A percentile compares a stretch with the other conserved stretches of the same genome.
These are phyloP conservation scores for Ectemnius lituratus DNA, from an alignment of 2,888 invertebrate genomes.

Conservation along the genomic window DNA sequence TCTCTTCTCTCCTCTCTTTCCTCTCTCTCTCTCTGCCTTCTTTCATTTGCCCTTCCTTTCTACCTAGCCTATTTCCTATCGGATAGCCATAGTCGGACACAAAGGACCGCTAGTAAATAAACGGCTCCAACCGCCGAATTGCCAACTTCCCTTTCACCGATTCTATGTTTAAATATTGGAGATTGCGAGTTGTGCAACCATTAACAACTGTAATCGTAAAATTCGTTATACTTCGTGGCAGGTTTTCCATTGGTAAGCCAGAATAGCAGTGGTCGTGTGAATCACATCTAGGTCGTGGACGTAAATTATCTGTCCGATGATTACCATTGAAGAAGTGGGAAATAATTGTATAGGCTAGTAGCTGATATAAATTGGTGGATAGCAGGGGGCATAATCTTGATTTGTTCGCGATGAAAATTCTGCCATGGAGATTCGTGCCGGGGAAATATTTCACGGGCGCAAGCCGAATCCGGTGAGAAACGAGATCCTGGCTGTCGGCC, in stretches of 20 bases:
- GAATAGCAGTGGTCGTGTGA: neutral
- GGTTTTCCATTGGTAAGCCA: neutral
- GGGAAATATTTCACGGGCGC: conserved; percentile 31
- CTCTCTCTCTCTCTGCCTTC: too few species aligned
- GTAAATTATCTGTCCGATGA: neutral
- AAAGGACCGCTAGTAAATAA: too few species aligned
- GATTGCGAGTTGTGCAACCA: too few species aligned
- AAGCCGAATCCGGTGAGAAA: conserved; percentile 37
- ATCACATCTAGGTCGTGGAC: neutral
- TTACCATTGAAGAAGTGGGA: conserved; percentile 9
- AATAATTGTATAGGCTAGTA: conserved; percentile 26
- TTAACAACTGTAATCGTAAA: too few species aligned
- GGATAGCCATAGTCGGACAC: too few species aligned
- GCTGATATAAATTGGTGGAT: conserved; percentile 28
- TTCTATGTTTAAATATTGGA: too few species aligned
- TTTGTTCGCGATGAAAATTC: conserved; percentile 22
- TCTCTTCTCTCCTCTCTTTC: neutral
- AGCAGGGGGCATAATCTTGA: conserved; percentile 28
- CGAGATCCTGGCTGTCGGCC: conserved; percentile 44
- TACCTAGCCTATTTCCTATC: too few species aligned
- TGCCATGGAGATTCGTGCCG: conserved; percentile 9
- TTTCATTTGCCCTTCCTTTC: too few species aligned
- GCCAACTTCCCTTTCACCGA: too few species aligned
- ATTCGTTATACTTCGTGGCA: too few species aligned
- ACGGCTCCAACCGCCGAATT: too few species aligned